Evolutionary conservation across 2,888 invertebrate genomes (phyloP).

Genomic region (Vanessa cardui): DNA sequence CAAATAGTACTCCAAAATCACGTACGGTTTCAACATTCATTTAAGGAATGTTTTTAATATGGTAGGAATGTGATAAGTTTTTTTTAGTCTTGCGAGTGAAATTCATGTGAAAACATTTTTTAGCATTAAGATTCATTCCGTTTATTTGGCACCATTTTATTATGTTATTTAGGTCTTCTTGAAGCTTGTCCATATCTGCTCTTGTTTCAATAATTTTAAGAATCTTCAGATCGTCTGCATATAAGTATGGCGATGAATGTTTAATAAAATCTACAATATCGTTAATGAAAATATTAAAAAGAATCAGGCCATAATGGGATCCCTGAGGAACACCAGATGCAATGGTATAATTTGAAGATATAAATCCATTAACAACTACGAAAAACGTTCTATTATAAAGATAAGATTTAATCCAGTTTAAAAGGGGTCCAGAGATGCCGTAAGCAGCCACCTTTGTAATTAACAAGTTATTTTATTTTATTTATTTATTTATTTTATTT

Average conservation of each 20-base stretch:
- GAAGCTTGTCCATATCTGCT: not conserved
- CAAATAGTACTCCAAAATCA: no score
- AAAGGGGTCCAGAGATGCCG: not conserved
- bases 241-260: conserved; percentile 6
- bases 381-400: not conserved
- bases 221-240: conserved; percentile 8
- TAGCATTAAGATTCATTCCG: conserved; percentile 8
- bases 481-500: no score
- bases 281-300: conserved; percentile 7
- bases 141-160: not conserved
- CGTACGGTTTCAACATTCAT: no score
- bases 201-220: not conserved
- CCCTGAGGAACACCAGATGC: conserved; percentile 4
- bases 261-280: not conserved
- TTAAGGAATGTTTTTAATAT: conserved; percentile 8
- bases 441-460: not conserved
- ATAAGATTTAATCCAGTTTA: conserved; percentile 2
- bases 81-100: conserved; percentile 1
- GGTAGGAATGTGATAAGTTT: not conserved
- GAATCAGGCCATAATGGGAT: not conserved
- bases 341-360: not conserved
- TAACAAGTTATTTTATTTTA: no score
- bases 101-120: conserved; percentile 6
- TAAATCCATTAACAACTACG: conserved; percentile 3
- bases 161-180: not conserved